Percentiles rank a stretch among this genome's conserved stretches.
phyloP scores from a whole-genome alignment of 2,888 invertebrate species.

The Linhomoeus sp. region DNA sequence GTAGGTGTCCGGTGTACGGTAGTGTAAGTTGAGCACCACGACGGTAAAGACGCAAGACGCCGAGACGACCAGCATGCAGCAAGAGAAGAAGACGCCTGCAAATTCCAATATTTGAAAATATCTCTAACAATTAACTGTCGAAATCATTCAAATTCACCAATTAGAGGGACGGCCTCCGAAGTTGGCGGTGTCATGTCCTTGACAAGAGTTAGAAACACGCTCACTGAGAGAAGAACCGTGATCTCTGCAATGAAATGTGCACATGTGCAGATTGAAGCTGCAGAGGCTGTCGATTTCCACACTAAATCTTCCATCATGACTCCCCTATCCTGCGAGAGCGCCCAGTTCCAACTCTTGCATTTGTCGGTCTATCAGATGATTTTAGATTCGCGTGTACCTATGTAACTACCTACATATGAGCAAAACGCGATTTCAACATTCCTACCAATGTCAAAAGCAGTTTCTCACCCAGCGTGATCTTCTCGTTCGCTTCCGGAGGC shows the following conservation, averaged over 20 bases:
- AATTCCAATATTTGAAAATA: too few relatives aligned
- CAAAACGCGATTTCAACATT: too few relatives aligned
- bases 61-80: slow-evolving; percentile 27
- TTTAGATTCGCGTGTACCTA: too few relatives aligned
- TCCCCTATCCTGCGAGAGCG: too few relatives aligned
- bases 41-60: slow-evolving; percentile 27
- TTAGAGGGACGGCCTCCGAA: slow-evolving; percentile 94
- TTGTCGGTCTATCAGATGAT: too few relatives aligned
- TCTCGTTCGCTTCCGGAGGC: slow-evolving; percentile 97
- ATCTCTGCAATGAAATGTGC: slow-evolving; percentile 25
- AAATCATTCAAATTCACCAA: slow-evolving; percentile 67
- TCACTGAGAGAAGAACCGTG: slow-evolving; percentile 54
- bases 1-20: slow-evolving; percentile 25
- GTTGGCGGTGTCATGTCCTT: slow-evolving; percentile 95
- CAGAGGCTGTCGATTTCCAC: too few relatives aligned
- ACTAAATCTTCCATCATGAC: too few relatives aligned
- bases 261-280: too few relatives aligned
- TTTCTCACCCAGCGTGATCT: slow-evolving; percentile 80
- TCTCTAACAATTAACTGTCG: too few relatives aligned
- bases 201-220: slow-evolving; percentile 91
- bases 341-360: too few relatives aligned
- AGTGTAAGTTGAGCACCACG: slow-evolving; percentile 27
- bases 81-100: slow-evolving; percentile 25
- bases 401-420: too few relatives aligned
- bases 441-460: too few relatives aligned